phyloP scores from a whole-genome alignment of 2,113 vertebrate species.

The Leuciscus idus region DNA sequence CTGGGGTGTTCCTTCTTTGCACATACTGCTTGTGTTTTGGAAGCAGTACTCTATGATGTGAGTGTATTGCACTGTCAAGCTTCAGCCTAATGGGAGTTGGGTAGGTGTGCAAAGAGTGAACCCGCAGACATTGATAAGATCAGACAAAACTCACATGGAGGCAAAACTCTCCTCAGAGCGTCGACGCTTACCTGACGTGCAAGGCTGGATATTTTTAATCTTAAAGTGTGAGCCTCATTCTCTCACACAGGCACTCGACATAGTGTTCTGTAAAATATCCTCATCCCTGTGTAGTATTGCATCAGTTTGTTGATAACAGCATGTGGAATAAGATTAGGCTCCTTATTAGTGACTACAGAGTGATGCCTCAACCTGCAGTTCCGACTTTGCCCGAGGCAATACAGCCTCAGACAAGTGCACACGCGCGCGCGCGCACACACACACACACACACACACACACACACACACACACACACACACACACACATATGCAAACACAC shows the following conservation, averaged over 20 bases:
- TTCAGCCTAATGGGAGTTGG: constrained; percentile 19
- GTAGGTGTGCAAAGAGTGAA: constrained; percentile 23
- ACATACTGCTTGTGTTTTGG: background rate
- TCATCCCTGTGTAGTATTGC: constrained; percentile 50
- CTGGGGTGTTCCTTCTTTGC: background rate
- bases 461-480: constrained; percentile 23
- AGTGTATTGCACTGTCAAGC: constrained; percentile 26
- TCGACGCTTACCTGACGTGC: background rate
- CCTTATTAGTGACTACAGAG: constrained; percentile 60
- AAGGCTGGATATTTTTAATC: constrained; percentile 29
- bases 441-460: too few relatives aligned
- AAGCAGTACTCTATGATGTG: background rate
- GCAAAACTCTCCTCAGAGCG: constrained; percentile 17
- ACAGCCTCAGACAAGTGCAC: constrained; percentile 15
- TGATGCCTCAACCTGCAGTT: constrained; percentile 57
- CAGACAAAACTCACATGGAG: constrained; percentile 28
- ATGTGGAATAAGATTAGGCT: constrained; percentile 59
- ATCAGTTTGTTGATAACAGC: constrained; percentile 55
- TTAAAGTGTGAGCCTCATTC: constrained; percentile 22
- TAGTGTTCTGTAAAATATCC: constrained; percentile 38
- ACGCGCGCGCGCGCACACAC: too few relatives aligned
- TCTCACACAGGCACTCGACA: constrained; percentile 27
- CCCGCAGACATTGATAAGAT: constrained; percentile 27
- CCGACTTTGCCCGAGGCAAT: constrained; percentile 63
- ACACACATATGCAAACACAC: constrained; percentile 27